Evolutionary conservation across 2,888 invertebrate species (phyloP).

Genomic region (Lochmaea crataegi): DNA sequence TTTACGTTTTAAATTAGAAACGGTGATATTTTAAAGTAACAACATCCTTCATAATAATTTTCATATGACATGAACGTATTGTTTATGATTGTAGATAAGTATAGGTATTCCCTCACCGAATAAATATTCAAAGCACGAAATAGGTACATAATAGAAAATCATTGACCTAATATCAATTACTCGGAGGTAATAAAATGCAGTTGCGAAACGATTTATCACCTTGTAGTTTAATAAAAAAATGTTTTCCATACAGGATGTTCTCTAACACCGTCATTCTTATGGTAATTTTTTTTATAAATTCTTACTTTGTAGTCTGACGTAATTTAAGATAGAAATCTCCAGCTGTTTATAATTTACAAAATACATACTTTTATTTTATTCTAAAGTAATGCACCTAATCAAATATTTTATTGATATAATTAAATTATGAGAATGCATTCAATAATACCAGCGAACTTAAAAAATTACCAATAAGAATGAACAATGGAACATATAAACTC

Average conservation of each 20-base stretch:
- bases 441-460: no score
- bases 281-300: conserved; percentile 1
- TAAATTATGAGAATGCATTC: no score
- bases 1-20: background rate
- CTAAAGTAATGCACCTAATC: no score
- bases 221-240: conserved; percentile 26
- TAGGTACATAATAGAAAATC: conserved; percentile 35
- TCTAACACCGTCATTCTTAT: conserved; percentile 4
- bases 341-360: background rate
- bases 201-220: conserved; percentile 31
- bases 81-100: conserved; percentile 9
- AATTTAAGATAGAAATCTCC: background rate
- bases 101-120: conserved; percentile 20
- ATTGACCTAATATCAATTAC: conserved; percentile 39
- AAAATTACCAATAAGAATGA: no score
- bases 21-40: background rate
- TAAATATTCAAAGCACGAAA: conserved; percentile 37
- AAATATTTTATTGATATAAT: no score
- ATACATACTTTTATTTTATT: no score
- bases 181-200: conserved; percentile 22
- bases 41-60: background rate
- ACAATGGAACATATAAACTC: no score
- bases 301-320: background rate
- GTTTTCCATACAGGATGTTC: conserved; percentile 23
- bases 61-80: background rate